Percentiles rank a stretch among this genome's conserved stretches.
Evolutionary conservation across 2,888 invertebrate genomes (phyloP).

Genomic region (Nebria salina): DNA sequence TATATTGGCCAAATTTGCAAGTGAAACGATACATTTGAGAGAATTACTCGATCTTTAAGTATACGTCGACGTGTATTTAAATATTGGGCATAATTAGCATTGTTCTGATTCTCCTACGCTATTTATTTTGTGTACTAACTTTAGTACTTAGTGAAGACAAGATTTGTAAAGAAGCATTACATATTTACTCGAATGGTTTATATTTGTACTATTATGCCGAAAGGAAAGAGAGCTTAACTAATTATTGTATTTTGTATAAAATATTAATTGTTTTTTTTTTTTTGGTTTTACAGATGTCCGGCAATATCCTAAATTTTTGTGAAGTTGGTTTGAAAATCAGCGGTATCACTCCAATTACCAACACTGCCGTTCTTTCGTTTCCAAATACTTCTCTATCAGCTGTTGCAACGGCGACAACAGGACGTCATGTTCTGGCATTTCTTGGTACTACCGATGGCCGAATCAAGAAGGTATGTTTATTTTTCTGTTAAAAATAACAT

Average conservation of each 20-base stretch:
- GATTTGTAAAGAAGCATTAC: too few species aligned
- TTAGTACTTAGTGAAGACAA: too few species aligned
- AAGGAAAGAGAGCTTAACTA: neutral
- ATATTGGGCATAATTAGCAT: too few species aligned
- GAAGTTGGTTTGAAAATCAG: slow-evolving; percentile 92
- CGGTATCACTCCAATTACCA: slow-evolving; percentile 83
- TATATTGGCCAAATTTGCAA: too few species aligned
- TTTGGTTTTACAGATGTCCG: slow-evolving; percentile 70
- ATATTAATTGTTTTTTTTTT: neutral
- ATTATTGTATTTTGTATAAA: neutral
- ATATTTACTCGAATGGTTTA: too few species aligned
- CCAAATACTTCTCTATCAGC: slow-evolving; percentile 84
- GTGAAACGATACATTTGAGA: too few species aligned
- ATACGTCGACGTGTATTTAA: too few species aligned
- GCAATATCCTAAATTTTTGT: slow-evolving; percentile 92
- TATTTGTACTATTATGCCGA: too few species aligned
- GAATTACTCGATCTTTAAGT: too few species aligned
- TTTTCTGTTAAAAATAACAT: slow-evolving; percentile 62
- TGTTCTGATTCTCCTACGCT: too few species aligned
- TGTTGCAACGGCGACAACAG: slow-evolving; percentile 86
- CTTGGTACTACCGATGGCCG: slow-evolving; percentile 87
- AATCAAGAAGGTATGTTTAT: slow-evolving; percentile 78
- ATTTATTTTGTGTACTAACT: too few species aligned
- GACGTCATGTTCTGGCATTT: slow-evolving; percentile 93
- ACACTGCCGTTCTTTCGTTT: slow-evolving; percentile 80